Conservation (phyloP, 2,113 vertebrate species). For the Eidolon helvum region DNA sequence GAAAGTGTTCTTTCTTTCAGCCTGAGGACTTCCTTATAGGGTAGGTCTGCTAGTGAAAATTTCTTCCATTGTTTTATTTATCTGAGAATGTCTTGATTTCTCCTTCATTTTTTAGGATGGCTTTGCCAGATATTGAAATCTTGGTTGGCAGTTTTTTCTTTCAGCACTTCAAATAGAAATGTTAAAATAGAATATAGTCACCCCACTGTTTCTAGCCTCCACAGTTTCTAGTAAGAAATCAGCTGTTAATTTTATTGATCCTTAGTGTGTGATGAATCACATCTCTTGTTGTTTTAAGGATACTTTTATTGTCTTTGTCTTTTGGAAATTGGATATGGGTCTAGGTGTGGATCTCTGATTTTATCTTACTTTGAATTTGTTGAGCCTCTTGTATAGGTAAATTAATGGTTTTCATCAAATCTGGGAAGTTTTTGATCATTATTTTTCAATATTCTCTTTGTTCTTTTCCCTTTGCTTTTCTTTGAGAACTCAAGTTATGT, state of each 20-base stretch:
- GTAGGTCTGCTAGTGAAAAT: background rate
- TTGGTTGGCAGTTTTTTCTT: background rate
- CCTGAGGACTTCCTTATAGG: background rate
- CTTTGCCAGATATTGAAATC: background rate
- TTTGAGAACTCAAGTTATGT: background rate
- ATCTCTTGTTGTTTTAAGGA: background rate
- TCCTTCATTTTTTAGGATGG: background rate
- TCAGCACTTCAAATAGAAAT: background rate
- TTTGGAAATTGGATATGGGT: background rate
- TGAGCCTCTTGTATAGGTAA: background rate
- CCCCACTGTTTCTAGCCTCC: background rate
- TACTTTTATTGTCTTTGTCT: background rate
- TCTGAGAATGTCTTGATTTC: background rate
- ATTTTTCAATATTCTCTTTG: background rate
- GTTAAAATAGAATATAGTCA: too few species aligned
- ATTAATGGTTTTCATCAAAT: background rate
- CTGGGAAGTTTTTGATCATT: background rate
- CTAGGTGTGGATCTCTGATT: background rate
- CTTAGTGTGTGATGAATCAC: background rate
- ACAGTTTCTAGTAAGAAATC: background rate
- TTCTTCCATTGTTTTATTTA: background rate
- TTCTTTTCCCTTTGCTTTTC: background rate
- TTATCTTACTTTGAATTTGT: background rate
- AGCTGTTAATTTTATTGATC: background rate
- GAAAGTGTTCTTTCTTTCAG: background rate